Evolutionary conservation across 2,113 vertebrate species (phyloP).

Genomic region (Microcebus jonahi): DNA sequence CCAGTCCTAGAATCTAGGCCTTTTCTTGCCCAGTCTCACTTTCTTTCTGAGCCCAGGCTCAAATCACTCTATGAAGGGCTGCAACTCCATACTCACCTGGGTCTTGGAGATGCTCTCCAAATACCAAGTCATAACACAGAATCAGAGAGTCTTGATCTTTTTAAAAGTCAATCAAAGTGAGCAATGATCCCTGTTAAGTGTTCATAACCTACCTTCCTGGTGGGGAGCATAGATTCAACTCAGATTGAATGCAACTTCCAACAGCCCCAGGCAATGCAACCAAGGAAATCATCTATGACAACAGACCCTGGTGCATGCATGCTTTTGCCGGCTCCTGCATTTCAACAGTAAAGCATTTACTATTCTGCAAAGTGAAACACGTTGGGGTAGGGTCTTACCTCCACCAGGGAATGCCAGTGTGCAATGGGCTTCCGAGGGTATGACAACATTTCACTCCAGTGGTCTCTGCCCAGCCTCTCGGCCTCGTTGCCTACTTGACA

Average conservation of each 20-base stretch:
- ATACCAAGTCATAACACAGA: not conserved
- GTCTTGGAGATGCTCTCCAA: not conserved
- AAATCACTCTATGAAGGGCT: not conserved
- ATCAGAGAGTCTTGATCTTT: not conserved
- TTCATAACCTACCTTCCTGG: not conserved
- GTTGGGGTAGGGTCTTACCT: constrained; percentile 88
- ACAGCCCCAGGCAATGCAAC: not conserved
- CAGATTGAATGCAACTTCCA: not conserved
- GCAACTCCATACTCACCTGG: not conserved
- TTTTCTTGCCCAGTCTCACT: not conserved
- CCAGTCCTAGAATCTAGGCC: not conserved
- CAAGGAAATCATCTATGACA: not conserved
- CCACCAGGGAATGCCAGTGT: constrained; percentile 97
- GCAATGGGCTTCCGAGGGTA: constrained; percentile 98
- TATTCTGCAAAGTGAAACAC: not conserved
- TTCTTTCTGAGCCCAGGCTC: not conserved
- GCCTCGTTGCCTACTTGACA: constrained; percentile 97
- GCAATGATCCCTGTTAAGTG: not conserved
- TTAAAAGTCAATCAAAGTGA: not conserved
- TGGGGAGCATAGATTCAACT: not conserved
- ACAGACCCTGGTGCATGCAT: not conserved
- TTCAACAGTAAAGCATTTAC: not conserved
- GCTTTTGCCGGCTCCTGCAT: not conserved
- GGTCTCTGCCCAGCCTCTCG: constrained; percentile 94
- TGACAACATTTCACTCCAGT: constrained; percentile 99